Percentiles rank a stretch among this genome's conserved stretches.
phyloP scores from a whole-genome alignment of 2,888 invertebrate species.

The Vannuccia rotundouncinata region DNA sequence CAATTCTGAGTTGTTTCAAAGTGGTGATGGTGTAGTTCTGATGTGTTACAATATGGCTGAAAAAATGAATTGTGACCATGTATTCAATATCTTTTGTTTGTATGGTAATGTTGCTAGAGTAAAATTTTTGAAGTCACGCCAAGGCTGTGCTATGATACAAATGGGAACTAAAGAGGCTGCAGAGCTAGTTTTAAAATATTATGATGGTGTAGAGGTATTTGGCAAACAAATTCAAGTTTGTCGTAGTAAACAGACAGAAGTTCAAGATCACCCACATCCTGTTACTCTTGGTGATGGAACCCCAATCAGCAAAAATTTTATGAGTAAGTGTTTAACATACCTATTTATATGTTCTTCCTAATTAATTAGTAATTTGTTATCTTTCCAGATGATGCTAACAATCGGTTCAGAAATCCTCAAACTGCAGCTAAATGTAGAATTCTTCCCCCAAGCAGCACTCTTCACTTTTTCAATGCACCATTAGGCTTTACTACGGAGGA shows the following conservation, averaged over 20 bases:
- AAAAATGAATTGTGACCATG: conserved; percentile 35
- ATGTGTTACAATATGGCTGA: conserved; percentile 32
- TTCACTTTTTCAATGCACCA: conserved; percentile 39
- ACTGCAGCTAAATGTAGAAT: conserved; percentile 33
- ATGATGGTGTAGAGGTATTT: conserved; percentile 17
- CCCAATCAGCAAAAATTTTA: conserved; percentile 33
- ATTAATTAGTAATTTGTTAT: neutral
- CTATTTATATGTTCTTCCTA: neutral
- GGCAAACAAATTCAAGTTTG: conserved; percentile 29
- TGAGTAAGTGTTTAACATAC: neutral
- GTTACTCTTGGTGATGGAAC: conserved; percentile 27
- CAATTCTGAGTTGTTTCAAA: neutral
- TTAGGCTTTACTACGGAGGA: conserved; percentile 28
- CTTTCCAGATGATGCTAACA: conserved; percentile 32
- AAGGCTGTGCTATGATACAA: conserved; percentile 39
- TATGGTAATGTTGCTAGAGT: conserved; percentile 39
- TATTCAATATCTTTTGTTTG: conserved; percentile 38
- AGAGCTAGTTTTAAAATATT: conserved; percentile 27
- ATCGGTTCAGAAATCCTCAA: conserved; percentile 36
- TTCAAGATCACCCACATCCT: neutral
- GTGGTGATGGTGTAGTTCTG: conserved; percentile 21
- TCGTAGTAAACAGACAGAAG: conserved; percentile 32
- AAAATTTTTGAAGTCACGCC: conserved; percentile 33
- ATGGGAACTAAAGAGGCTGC: conserved; percentile 37
- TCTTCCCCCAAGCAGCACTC: conserved; percentile 33